phyloP scores from a whole-genome alignment of 2,113 vertebrate species.

The Mola mola region DNA sequence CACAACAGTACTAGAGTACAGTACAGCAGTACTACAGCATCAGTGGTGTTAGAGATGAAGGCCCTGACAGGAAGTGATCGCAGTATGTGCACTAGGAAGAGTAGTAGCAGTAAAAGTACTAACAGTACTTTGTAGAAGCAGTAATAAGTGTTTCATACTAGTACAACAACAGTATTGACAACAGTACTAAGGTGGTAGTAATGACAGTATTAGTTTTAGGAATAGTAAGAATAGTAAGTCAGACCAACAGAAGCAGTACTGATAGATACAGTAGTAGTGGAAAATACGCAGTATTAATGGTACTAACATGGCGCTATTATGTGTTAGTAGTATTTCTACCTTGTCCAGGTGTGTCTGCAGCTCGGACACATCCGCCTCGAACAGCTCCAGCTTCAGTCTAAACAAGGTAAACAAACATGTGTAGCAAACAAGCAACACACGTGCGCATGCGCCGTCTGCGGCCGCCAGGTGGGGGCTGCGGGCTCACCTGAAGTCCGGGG shows the following conservation, averaged over 20 bases:
- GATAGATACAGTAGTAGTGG: background rate
- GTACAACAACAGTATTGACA: no score
- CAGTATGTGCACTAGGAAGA: background rate
- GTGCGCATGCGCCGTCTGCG: constrained; percentile 33
- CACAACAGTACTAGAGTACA: no score
- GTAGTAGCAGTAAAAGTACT: background rate
- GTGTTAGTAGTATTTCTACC: constrained; percentile 38
- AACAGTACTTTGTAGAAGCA: no score
- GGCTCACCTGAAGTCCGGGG: constrained; percentile 79
- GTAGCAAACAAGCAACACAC: no score
- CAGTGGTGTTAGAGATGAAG: no score
- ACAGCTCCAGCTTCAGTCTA: constrained; percentile 73
- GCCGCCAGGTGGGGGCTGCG: no score
- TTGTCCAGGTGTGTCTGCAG: constrained; percentile 75
- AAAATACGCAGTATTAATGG: background rate
- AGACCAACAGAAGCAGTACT: no score
- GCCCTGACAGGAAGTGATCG: no score
- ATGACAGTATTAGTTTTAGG: background rate
- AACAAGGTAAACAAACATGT: background rate
- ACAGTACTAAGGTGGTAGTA: no score
- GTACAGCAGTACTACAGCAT: background rate
- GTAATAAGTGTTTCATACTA: no score
- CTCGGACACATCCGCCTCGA: constrained; percentile 72
- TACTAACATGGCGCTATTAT: no score
- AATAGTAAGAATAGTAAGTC: no score